These are phyloP conservation scores for Hafferia zeledoni DNA, from an alignment of 2,797 vertebrate genomes.

Conservation along the genomic window DNA sequence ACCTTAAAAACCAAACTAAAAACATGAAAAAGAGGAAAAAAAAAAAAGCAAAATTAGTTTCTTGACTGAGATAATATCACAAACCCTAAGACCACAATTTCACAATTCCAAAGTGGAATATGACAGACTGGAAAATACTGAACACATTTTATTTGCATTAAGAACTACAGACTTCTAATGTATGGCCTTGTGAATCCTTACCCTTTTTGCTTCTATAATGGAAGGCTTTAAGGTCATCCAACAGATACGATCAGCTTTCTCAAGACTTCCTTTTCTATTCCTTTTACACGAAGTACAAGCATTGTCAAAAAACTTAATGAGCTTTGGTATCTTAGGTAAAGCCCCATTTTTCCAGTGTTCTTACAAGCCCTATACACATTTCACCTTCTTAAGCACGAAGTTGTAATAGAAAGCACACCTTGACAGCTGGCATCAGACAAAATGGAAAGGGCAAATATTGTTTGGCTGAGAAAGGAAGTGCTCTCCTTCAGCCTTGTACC, in stretches of 20 bases:
- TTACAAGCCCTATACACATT: background rate
- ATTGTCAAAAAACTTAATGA: background rate
- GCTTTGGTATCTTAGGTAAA: background rate
- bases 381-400: background rate
- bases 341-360: background rate
- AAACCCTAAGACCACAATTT: background rate
- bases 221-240: background rate
- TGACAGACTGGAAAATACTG: background rate
- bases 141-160: background rate
- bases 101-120: background rate
- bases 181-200: background rate
- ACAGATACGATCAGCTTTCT: background rate
- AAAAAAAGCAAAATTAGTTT: background rate
- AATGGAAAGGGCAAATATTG: background rate
- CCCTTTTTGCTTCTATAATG: background rate
- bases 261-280: background rate
- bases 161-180: background rate
- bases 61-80: background rate
- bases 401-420: background rate
- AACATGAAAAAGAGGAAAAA: background rate
- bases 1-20: background rate
- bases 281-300: background rate
- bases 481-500: background rate
- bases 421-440: background rate
- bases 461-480: background rate